A percentile compares a stretch with the other conserved stretches of the same genome.
Evolutionary conservation across 2,113 vertebrate species (phyloP).

Genomic region (Eurystomus gularis): DNA sequence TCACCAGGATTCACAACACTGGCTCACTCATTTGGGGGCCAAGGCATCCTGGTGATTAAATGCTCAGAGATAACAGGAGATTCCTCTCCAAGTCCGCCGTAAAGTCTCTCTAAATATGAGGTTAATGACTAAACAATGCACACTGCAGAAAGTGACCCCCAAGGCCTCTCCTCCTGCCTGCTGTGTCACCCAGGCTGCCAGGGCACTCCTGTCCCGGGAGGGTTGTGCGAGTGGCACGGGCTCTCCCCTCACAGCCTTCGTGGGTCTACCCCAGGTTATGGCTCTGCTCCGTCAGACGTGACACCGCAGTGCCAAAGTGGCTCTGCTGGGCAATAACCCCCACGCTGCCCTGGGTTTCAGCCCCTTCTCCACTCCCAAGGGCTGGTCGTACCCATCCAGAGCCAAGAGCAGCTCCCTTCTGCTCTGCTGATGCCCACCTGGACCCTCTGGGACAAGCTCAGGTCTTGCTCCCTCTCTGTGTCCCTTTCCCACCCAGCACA

Average conservation of each 20-base stretch:
- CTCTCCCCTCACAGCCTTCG: background rate
- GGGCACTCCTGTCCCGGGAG: background rate
- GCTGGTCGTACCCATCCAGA: background rate
- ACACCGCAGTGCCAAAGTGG: accelerated
- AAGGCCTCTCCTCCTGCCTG: background rate
- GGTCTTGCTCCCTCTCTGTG: background rate
- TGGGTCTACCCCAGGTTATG: accelerated
- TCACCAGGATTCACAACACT: background rate
- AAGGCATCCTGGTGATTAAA: background rate
- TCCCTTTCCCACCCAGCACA: background rate
- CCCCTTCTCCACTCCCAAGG: background rate
- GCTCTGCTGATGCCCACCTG: background rate
- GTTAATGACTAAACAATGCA: background rate
- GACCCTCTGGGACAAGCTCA: background rate
- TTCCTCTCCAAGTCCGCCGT: background rate
- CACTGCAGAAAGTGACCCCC: background rate
- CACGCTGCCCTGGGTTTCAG: background rate
- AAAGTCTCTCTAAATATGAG: background rate
- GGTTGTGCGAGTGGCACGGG: background rate
- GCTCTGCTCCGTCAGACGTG: background rate
- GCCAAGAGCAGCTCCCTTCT: accelerated
- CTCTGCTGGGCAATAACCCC: background rate
- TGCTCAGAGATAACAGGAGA: background rate
- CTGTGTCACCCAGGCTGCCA: accelerated
- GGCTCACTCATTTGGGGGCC: background rate